Evolutionary conservation across 1,140 invertebrate species (phyloP), one percentile per base, ranked within the genome.

Genomic region (Trichonephila inaurata): DNA sequence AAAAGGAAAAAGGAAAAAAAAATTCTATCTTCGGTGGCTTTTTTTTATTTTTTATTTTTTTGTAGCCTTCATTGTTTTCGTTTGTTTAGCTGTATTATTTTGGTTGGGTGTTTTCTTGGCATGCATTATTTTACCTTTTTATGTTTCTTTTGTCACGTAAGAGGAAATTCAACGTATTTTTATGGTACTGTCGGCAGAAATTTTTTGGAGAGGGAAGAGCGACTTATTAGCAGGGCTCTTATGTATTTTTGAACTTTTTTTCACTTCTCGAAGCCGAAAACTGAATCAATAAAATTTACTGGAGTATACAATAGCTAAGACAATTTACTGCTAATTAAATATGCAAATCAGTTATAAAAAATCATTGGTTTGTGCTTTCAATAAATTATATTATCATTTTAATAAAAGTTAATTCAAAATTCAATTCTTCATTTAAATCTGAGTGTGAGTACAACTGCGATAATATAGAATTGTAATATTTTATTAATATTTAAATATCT

Each of bases 11-110:
- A 16, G 19, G 33, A 1, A 12, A 58, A 66, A 90, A 61, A 44
- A 51, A 51, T 69, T 89, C 40, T 51, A 69, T 69, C 33, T 6
- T 18, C 18, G 16, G 24, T 24, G 66, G 14, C 4, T 40, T 89
- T 33, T n/a, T 89, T 66, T n/a, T n/a, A n/a, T n/a, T n/a, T n/a
- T n/a, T n/a, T n/a, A n/a, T n/a, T n/a, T 28, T 28, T 28, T 28
- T 66, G 69, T 33, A 72, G 69, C n/a, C 58, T n/a, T 90, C 72
- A 77, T 72, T 77, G 21, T 77, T 72, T 69, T 51, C 62, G 6
- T 28, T 89, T 69, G 33, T 89, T n/a, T 3, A 60, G 28, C 77
- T 90, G n/a, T 81, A 58, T 69, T 82, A 24, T 83, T 91, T 82
- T 82, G 64, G 10, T 40, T 8, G 40, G 40, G 69, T 77, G 51